Evolutionary conservation across 2,113 vertebrate species (phyloP).

Genomic region (Aspiorhynchus laticeps): DNA sequence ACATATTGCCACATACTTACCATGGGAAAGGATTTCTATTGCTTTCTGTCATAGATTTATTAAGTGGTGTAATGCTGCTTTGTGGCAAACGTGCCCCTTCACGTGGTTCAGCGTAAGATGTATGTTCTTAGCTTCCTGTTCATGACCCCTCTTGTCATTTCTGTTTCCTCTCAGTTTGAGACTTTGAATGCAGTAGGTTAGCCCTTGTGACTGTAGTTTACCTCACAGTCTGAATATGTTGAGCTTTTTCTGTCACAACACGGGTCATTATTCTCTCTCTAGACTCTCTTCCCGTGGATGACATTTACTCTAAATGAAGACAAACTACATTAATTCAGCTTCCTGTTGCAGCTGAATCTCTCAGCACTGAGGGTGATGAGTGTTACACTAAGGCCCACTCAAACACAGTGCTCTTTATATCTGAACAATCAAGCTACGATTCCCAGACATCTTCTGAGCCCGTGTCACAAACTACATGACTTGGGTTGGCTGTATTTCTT

Average conservation of each 20-base stretch:
- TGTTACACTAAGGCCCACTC: not conserved
- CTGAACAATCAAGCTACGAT: not conserved
- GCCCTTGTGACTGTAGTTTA: not conserved
- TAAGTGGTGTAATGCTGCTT: not conserved
- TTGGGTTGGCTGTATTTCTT: not conserved
- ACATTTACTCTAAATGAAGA: conserved; percentile 36
- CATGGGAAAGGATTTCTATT: not conserved
- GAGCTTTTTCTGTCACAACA: conserved; percentile 11
- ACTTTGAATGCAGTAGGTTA: not conserved
- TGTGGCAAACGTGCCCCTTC: conserved; percentile 6
- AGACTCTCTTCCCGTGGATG: not conserved
- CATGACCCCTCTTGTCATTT: not conserved
- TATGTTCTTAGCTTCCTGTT: conserved; percentile 2
- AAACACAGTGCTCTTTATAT: not conserved
- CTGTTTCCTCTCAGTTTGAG: not conserved
- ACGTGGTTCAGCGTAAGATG: not conserved
- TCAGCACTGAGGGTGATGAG: conserved; percentile 7
- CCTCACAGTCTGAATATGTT: not conserved
- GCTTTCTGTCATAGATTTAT: conserved; percentile 9
- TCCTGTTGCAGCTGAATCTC: not conserved
- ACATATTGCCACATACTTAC: not conserved
- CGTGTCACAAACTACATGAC: not conserved
- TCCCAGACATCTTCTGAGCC: conserved; percentile 11
- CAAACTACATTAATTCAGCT: conserved; percentile 3
- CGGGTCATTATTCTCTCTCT: conserved; percentile 22